These are phyloP conservation scores for Heliconius hewitsoni DNA, from an alignment of 1,140 invertebrate species.

Conservation along the genomic window DNA sequence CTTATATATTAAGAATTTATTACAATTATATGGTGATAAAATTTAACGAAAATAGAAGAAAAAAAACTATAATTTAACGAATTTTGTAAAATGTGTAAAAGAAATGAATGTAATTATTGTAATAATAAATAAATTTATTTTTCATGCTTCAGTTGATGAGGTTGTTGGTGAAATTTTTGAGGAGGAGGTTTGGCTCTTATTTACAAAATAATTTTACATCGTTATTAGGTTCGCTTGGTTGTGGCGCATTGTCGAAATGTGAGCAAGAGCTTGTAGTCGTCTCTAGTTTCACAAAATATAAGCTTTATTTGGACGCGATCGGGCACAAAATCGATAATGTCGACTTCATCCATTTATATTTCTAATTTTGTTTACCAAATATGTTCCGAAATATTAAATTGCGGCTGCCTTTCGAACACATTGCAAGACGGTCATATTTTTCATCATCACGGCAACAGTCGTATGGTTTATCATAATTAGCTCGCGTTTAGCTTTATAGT, in stretches of 20 bases:
- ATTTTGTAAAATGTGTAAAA: background rate
- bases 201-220: slow-evolving; percentile 38
- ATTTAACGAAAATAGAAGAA: no score
- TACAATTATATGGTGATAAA: no score
- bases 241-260: slow-evolving; percentile 22
- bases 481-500: slow-evolving; percentile 9
- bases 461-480: slow-evolving; percentile 8
- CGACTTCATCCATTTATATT: slow-evolving; percentile 9
- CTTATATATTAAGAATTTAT: no score
- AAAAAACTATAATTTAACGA: no score
- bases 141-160: slow-evolving; percentile 78
- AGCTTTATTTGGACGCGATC: slow-evolving; percentile 24
- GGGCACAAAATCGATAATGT: slow-evolving; percentile 22
- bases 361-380: background rate
- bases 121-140: slow-evolving; percentile 52
- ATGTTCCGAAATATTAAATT: background rate
- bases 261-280: slow-evolving; percentile 27
- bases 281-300: slow-evolving; percentile 14
- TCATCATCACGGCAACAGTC: background rate
- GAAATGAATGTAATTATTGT: slow-evolving; percentile 23
- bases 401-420: background rate
- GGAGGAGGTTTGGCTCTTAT: slow-evolving; percentile 72
- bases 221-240: slow-evolving; percentile 32
- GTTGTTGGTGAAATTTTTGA: slow-evolving; percentile 70
- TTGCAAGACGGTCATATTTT: background rate